Conservation (phyloP, 2,797 vertebrate genomes). For the Phoxinus dragarum region DNA sequence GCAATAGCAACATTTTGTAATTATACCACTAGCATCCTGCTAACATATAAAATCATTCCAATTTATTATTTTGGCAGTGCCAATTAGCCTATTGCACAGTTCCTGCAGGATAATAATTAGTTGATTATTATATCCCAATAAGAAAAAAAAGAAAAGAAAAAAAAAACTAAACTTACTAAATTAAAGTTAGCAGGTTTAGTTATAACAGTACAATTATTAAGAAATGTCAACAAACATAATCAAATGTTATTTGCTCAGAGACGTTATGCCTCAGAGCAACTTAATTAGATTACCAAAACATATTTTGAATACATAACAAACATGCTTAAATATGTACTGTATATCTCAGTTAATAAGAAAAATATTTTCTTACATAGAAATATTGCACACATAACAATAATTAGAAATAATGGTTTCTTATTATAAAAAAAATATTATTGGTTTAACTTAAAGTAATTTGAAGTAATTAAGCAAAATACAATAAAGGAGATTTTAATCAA, state of each 20-base stretch:
- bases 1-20: slow-evolving; percentile 1
- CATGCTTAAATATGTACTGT: background rate
- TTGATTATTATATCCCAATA: background rate
- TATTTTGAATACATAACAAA: background rate
- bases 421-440: no score
- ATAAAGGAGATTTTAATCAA: no score
- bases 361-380: background rate
- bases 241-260: background rate
- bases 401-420: background rate
- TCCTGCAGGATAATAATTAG: background rate
- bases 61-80: background rate
- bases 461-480: no score
- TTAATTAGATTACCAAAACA: background rate
- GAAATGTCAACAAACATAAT: background rate
- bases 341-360: background rate
- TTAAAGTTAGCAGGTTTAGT: background rate
- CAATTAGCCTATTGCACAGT: background rate
- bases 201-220: background rate
- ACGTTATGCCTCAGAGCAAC: background rate
- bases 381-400: background rate
- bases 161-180: background rate
- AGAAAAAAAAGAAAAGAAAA: no score
- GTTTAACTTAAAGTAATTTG: no score
- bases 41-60: background rate
- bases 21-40: slow-evolving; percentile 1